Percentiles rank a stretch among this genome's conserved stretches.
phyloP scores from a whole-genome alignment of 2,888 invertebrate genomes.

The Synergus gifuensis region DNA sequence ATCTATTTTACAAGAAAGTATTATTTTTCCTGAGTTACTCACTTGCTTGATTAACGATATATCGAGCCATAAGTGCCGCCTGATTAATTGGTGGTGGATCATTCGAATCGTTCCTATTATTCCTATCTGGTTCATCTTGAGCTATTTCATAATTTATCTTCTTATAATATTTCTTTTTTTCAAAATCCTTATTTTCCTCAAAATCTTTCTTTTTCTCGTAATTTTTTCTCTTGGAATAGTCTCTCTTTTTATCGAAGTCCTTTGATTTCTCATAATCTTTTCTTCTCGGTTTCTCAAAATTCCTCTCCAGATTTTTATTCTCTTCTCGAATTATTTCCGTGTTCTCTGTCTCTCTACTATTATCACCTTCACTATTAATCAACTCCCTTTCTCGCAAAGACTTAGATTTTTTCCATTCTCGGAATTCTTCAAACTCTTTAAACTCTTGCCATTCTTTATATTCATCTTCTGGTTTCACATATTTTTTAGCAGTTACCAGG shows the following conservation, averaged over 20 bases:
- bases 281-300: neutral
- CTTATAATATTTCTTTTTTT: neutral
- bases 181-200: neutral
- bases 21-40: conserved; percentile 61
- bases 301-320: neutral
- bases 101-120: conserved; percentile 73
- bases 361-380: neutral
- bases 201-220: neutral
- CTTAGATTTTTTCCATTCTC: conserved; percentile 16
- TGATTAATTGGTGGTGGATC: conserved; percentile 82
- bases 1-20: neutral
- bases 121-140: neutral
- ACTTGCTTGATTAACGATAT: conserved; percentile 86
- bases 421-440: conserved; percentile 22
- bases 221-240: neutral
- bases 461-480: neutral
- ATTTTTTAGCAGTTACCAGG: neutral
- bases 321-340: neutral
- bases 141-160: neutral
- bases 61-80: conserved; percentile 85
- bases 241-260: neutral
- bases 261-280: neutral
- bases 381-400: neutral
- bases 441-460: conserved; percentile 22
- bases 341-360: neutral